phyloP scores from a whole-genome alignment of 2,797 vertebrate genomes.

The Danionella dracula region DNA sequence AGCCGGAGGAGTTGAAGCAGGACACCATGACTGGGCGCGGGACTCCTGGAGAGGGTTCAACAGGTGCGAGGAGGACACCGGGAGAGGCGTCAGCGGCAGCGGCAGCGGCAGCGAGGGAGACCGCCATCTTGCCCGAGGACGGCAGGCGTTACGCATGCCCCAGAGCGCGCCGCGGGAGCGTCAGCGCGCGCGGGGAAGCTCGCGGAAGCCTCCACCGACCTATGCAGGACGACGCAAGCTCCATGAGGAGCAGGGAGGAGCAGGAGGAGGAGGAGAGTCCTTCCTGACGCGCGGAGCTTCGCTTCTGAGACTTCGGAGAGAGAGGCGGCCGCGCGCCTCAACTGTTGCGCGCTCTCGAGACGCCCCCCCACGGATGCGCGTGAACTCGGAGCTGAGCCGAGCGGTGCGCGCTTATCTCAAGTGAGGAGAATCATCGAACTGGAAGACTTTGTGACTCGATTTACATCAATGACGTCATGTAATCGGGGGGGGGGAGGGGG shows the following conservation, averaged over 20 bases:
- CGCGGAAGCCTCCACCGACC: slow-evolving; percentile 16
- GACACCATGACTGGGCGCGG: slow-evolving; percentile 61
- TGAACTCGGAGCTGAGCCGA: no score
- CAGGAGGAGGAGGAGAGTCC: not conserved
- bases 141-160: not conserved
- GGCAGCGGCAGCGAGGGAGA: no score
- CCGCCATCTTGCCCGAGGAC: no score
- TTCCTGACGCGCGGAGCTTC: not conserved
- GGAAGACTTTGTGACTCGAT: no score
- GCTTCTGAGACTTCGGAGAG: not conserved
- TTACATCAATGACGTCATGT: no score
- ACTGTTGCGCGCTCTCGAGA: slow-evolving; percentile 10
- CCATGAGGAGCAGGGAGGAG: not conserved
- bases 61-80: slow-evolving; percentile 27
- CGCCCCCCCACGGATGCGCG: not conserved
- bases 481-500: no score
- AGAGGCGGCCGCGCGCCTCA: slow-evolving; percentile 13
- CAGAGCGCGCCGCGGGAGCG: slow-evolving; percentile 7
- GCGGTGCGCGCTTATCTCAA: no score
- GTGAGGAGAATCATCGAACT: no score
- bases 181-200: not conserved
- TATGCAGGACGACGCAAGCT: not conserved
- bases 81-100: not conserved
- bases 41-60: not conserved
- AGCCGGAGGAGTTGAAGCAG: slow-evolving; percentile 54